phyloP scores from a whole-genome alignment of 1,140 invertebrate species.

The Bursaphelenchus mucronatus region DNA sequence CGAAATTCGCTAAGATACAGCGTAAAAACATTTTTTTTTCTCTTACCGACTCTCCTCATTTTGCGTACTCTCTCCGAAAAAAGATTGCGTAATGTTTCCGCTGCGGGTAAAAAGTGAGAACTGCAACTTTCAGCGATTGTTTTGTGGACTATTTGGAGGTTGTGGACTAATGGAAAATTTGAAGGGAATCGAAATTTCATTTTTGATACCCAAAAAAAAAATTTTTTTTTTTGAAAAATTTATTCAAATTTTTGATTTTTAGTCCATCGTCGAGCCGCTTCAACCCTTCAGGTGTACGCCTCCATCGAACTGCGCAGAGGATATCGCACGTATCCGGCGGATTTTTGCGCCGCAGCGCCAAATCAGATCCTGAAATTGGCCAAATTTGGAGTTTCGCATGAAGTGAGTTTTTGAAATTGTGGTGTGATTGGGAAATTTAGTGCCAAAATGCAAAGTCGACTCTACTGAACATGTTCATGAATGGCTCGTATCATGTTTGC shows the following conservation, averaged over 20 bases:
- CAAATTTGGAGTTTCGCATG: constrained; percentile 6
- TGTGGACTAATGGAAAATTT: too few relatives aligned
- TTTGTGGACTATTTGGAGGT: too few relatives aligned
- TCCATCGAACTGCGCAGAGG: not conserved
- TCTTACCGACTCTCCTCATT: too few relatives aligned
- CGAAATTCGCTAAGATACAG: too few relatives aligned
- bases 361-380: constrained; percentile 6
- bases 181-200: too few relatives aligned
- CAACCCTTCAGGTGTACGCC: not conserved
- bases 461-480: not conserved
- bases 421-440: not conserved
- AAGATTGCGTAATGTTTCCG: too few relatives aligned
- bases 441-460: not conserved
- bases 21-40: too few relatives aligned
- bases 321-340: not conserved
- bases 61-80: too few relatives aligned
- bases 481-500: not conserved
- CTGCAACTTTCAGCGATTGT: too few relatives aligned
- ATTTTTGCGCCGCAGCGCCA: not conserved
- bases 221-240: constrained; percentile 14
- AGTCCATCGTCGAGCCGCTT: constrained; percentile 9
- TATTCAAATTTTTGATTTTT: not conserved
- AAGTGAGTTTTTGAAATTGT: constrained; percentile 8
- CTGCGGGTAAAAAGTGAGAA: too few relatives aligned
- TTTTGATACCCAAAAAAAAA: too few relatives aligned